These are phyloP conservation scores for Chaetophractus vellerosus DNA, from an alignment of 2,797 vertebrate genomes.

Conservation along the genomic window DNA sequence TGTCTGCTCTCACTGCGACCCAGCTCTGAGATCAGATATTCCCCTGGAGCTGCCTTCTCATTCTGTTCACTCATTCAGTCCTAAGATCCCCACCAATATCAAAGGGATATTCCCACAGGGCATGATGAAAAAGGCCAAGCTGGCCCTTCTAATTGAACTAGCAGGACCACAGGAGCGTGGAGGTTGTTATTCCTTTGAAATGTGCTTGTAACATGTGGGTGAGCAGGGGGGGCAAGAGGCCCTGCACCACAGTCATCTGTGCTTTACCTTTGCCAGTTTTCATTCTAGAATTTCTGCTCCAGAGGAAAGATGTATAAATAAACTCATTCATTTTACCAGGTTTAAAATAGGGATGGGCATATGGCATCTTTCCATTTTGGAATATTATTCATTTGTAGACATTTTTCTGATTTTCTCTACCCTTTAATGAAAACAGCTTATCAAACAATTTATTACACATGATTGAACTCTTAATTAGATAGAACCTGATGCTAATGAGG, in stretches of 20 bases:
- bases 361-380: not conserved
- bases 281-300: slow-evolving; percentile 39
- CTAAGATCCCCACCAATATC: slow-evolving; percentile 33
- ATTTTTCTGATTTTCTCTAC: slow-evolving; percentile 33
- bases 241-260: not conserved
- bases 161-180: slow-evolving; percentile 24
- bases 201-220: not conserved
- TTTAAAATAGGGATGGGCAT: slow-evolving; percentile 6
- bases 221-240: not conserved
- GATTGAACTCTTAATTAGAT: not conserved
- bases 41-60: slow-evolving; percentile 13
- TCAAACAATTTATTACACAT: not conserved
- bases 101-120: slow-evolving; percentile 73
- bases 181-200: slow-evolving; percentile 75
- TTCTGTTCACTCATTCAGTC: slow-evolving; percentile 60
- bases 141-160: slow-evolving; percentile 71
- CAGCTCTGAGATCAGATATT: slow-evolving; percentile 75
- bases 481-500: not conserved
- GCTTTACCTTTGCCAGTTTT: slow-evolving; percentile 5
- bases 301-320: not conserved
- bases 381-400: not conserved
- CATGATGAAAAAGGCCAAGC: slow-evolving; percentile 47
- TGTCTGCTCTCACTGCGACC: slow-evolving; percentile 65
- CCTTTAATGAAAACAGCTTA: slow-evolving; percentile 46
- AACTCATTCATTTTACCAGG: not conserved